Conservation (phyloP, 2,113 vertebrate genomes). For the Petromus typicus region DNA sequence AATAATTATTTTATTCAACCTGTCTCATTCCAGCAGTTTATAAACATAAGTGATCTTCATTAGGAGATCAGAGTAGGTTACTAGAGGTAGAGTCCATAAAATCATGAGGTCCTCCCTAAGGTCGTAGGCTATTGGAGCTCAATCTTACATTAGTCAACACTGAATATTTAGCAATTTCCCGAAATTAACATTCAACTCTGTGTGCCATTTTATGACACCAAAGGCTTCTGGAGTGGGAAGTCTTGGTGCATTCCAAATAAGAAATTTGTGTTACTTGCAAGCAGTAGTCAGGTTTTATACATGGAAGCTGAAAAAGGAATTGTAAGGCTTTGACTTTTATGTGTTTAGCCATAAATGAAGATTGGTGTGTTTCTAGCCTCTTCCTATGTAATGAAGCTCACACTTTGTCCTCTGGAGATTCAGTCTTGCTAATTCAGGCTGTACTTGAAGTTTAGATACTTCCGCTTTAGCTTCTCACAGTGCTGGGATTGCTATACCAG, state of each 20-base stretch:
- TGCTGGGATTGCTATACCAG: not conserved
- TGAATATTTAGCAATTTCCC: not conserved
- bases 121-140: not conserved
- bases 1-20: not conserved
- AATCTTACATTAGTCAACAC: not conserved
- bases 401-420: not conserved
- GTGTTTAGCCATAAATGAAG: not conserved
- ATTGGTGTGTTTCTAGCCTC: not conserved
- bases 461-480: not conserved
- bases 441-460: not conserved
- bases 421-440: not conserved
- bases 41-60: not conserved
- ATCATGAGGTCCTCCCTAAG: not conserved
- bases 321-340: not conserved
- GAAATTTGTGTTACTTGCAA: not conserved
- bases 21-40: not conserved
- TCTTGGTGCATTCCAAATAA: not conserved
- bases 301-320: not conserved
- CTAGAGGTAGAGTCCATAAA: not conserved
- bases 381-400: not conserved
- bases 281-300: not conserved
- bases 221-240: not conserved
- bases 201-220: not conserved
- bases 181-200: not conserved
- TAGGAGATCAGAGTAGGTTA: not conserved